Evolutionary conservation across 2,888 invertebrate genomes (phyloP).

Genomic region (Lithodes maja): DNA sequence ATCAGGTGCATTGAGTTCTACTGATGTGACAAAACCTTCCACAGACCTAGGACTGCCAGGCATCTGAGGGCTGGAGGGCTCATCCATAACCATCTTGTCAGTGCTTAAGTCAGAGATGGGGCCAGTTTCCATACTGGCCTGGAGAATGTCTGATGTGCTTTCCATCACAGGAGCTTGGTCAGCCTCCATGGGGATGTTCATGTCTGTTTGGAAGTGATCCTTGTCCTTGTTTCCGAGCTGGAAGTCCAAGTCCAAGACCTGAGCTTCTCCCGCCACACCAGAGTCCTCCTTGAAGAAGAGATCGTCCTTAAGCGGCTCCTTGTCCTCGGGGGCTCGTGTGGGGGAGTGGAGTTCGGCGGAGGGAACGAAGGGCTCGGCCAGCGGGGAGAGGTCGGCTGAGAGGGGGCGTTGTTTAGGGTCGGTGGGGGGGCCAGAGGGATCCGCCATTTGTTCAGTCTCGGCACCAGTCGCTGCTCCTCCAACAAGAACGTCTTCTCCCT

Average conservation of each 20-base stretch:
- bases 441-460: background rate
- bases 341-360: background rate
- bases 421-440: background rate
- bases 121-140: constrained; percentile 16
- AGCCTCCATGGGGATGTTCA: constrained; percentile 17
- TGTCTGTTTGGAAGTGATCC: background rate
- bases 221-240: background rate
- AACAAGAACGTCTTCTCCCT: constrained; percentile 53
- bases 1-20: constrained; percentile 66
- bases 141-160: constrained; percentile 38
- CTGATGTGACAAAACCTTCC: constrained; percentile 70
- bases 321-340: background rate
- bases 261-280: background rate
- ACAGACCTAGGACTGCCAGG: constrained; percentile 68
- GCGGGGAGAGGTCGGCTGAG: too few relatives aligned
- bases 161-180: constrained; percentile 33
- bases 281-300: background rate
- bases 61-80: constrained; percentile 29
- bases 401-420: background rate
- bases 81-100: background rate
- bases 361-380: background rate
- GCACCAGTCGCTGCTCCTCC: constrained; percentile 15
- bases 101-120: background rate
- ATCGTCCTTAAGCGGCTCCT: background rate
- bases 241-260: background rate